Evolutionary conservation across 2,113 vertebrate genomes (phyloP), one percentile per base, ranked within the genome.

Genomic region (Corythornis madagascariensis): DNA sequence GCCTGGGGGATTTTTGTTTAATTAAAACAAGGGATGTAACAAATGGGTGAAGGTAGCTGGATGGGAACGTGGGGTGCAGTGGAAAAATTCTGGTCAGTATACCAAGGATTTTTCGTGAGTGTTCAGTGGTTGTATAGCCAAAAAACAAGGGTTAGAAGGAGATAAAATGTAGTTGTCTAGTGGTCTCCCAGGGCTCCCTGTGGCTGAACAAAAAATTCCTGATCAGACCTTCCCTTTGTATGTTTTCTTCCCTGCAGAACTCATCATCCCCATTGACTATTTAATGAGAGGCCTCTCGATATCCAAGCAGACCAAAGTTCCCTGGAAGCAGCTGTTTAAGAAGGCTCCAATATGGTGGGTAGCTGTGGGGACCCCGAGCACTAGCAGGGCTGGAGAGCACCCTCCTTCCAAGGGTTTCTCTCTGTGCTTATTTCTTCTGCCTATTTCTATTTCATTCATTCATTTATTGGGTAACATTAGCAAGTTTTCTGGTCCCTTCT

Each of bases 281-380:
- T 92, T 99, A 92, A 97, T 92, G 6, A 98, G 96, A 50, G 85
- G 98, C 56, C 97, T 98, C 65, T 92, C 97, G 0, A 83, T 98
- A 83, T 95, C 98, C 88, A 98, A 97, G 96, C 94, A 98, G 87
- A 96, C 96, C 91, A 98, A 97, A 90, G 98, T 99, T 67, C 98
- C 98, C 82, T 99, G 99, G 99, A 97, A 98, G 83, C 98, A 97
- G 80, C 98, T 99, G 60, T 98, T 99, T 60, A 97, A 95, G 95
- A 99, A 99, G 88, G 97, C 98, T 16, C 97, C 99, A 2, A 98
- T 99, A 69, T 99, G 99, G 99, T 99, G 97, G 98, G 99, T 95
- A 76, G 17, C 60, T 55, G 43, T 9, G 2, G 15, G 4, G 25
- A 73, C 45, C 35, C 16, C 6, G 19, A 56, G 80, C 6, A 7